Evolutionary conservation across 2,888 invertebrate genomes (phyloP), one percentile per base, ranked within the genome.

Genomic region (Proisotoma minuta): DNA sequence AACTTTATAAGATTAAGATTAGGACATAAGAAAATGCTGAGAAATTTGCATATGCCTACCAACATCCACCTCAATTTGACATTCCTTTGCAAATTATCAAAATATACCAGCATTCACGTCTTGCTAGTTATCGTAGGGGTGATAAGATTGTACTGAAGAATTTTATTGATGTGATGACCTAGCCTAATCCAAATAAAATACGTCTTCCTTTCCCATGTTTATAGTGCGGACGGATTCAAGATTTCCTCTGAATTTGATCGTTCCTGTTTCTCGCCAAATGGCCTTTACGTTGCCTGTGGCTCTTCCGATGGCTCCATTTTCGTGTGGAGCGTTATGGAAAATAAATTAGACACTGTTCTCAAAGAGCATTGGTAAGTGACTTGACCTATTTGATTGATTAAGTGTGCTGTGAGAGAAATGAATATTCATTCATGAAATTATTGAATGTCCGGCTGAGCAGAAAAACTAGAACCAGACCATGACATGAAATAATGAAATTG

Each of bases 231-330:
- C 75, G 88, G 89, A 62, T 98, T 98, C 81, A 93, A 93, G 81
- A 89, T 96, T 66, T 91, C 91, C 66, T 92, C 91, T 81, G 97
- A 98, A 81, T 96, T 91, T 87, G 85, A 92, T 28, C 83, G 96
- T 74, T 94, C 94, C 15, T 86, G 88, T 54, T 95, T 96, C 79
- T 95, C 95, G 75, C 91, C 93, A 34, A 91, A 91, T 77, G 91
- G 88, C 5, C 85, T 88, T 70, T 88, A 91, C 78, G 85, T 93
- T 52, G 87, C 93, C 5, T 94, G 91, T 57, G 99, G 99, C 29
- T 92, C 93, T 8, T 84, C 87, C 0, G 96, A 98, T 79, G 97
- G 98, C 26, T 83, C 87, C 20, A 85, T 95, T 57, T 96, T 86
- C 78, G 85, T 99, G 51, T 99, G 98, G 97, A 90, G 91, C 78